Evolutionary conservation across 2,797 vertebrate genomes (phyloP).

Genomic region (Diglossa cyanea): DNA sequence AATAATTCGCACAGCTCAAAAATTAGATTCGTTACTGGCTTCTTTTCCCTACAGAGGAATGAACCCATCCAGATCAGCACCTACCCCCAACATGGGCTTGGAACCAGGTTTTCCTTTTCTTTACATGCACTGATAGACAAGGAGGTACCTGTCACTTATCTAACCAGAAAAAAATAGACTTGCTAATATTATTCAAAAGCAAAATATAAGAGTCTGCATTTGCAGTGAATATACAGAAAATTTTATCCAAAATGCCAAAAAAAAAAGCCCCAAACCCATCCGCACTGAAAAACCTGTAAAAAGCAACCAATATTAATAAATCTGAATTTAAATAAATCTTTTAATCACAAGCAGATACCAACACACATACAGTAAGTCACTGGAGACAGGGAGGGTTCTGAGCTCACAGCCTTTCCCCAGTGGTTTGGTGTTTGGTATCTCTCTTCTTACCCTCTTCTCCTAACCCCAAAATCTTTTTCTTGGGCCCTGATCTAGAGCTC

Average conservation of each 20-base stretch:
- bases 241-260: not conserved
- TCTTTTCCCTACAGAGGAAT: not conserved
- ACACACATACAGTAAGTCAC: not conserved
- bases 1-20: not conserved
- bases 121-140: not conserved
- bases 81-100: not conserved
- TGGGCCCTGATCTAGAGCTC: not conserved
- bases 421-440: not conserved
- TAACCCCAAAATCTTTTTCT: not conserved
- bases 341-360: not conserved
- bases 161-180: not conserved
- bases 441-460: not conserved
- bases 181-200: not conserved
- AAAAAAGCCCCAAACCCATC: fast-evolving
- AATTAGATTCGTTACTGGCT: not conserved
- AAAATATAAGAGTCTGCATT: not conserved
- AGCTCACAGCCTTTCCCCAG: not conserved
- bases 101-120: not conserved
- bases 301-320: not conserved
- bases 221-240: not conserved
- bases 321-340: not conserved
- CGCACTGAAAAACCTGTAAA: not conserved
- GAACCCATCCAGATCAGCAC: not conserved
- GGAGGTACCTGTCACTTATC: not conserved
- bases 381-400: not conserved